Evolutionary conservation across 2,797 vertebrate species (phyloP), one percentile per base, ranked within the genome.

Genomic region (Spea hammondii): DNA sequence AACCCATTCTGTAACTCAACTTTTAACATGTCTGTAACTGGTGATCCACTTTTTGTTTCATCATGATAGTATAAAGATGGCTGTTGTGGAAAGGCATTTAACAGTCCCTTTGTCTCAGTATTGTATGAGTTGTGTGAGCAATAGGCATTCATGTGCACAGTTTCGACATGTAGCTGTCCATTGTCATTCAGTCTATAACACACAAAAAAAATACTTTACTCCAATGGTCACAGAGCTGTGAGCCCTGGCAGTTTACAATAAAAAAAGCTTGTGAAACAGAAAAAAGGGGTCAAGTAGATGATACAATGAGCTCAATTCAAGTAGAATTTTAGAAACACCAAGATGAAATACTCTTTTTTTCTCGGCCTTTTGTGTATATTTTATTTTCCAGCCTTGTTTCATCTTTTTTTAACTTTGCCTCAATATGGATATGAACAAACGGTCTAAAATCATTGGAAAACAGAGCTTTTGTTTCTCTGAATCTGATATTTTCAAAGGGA

Each of bases 131-230:
- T 72, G 67, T 50, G 6, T 54, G 67, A 70, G 47, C 47, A 73
- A 79, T 53, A 67, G 49, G 62, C 6, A 69, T 65, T 5, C 49
- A 54, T 77, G 32, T 57, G 68, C 70, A 44, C n/a, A 74, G 66
- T 54, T 75, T 59, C 66, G 13, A n/a, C 8, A 12, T 76, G 13
- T 66, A 51, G 32, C 73, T 80, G 68, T 66, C 64, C 62, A 76
- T 76, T 80, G 74, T 80, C 68, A 67, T 67, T 76, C 64, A 65
- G 17, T 57, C 49, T 48, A 13, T 54, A 57, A 49, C 66, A 65
- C 13, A 74, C 65, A 79, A 79, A 79, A 79, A 79, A 57, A 54
- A n/a, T 70, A 71, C 59, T 80, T 80, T 80, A 55, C 68, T 76
- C 51, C 72, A 69, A 76, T 76, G 79, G 74, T 65, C 72, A 72